phyloP scores from a whole-genome alignment of 2,113 vertebrate genomes.

The Mohoua ochrocephala region DNA sequence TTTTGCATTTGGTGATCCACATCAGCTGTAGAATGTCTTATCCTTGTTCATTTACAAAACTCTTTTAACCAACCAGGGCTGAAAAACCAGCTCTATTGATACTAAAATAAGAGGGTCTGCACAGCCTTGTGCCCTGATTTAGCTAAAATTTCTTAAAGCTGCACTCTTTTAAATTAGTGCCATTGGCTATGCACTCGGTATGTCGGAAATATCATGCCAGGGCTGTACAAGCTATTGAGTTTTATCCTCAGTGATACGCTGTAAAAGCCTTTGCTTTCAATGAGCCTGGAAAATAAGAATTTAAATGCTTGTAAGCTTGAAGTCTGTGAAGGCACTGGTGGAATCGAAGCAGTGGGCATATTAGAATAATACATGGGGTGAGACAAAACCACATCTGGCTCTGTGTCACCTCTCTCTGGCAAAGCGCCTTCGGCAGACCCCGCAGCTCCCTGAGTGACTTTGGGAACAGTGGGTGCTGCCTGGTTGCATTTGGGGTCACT shows the following conservation, averaged over 20 bases:
- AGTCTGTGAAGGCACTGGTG: not conserved
- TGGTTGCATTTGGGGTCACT: not conserved
- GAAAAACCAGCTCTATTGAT: not conserved
- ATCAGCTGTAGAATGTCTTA: not conserved
- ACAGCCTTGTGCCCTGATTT: not conserved
- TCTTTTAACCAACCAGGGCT: not conserved
- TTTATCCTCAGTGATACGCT: not conserved
- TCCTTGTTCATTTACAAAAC: not conserved
- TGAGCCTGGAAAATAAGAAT: not conserved
- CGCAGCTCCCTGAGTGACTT: accelerated
- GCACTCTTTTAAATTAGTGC: not conserved
- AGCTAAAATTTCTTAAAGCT: not conserved
- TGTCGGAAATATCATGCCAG: not conserved
- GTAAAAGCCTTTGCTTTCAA: not conserved
- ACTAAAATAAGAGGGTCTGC: not conserved
- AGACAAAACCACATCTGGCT: not conserved
- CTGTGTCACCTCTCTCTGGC: not conserved
- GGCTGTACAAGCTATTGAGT: not conserved
- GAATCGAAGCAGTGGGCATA: not conserved
- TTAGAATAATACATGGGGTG: not conserved
- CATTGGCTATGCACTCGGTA: accelerated
- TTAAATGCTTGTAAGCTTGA: not conserved
- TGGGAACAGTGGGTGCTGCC: not conserved
- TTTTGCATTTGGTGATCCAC: not conserved
- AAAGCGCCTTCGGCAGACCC: not conserved